phyloP scores from a whole-genome alignment of 2,113 vertebrate genomes.

The Phalacrocorax carbo region DNA sequence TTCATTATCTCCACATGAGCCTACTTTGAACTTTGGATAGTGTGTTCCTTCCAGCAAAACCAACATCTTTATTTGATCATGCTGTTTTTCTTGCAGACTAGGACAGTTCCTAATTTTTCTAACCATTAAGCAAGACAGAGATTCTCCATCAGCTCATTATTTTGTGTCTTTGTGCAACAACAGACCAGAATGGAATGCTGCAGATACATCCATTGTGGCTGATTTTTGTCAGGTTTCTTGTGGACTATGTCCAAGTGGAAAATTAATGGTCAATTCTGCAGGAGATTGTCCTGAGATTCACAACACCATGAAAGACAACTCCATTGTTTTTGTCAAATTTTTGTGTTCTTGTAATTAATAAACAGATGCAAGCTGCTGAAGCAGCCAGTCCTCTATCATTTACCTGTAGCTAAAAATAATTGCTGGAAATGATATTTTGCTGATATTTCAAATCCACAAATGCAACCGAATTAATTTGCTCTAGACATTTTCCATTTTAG shows the following conservation, averaged over 20 bases:
- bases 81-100: not conserved
- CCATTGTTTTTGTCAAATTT: constrained; percentile 42
- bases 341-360: constrained; percentile 21
- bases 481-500: constrained; percentile 56
- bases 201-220: not conserved
- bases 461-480: constrained; percentile 48
- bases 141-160: not conserved
- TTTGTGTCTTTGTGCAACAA: not conserved
- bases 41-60: not conserved
- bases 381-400: constrained; percentile 49
- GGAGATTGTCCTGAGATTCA: constrained; percentile 6
- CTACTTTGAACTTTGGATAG: not conserved
- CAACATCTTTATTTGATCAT: not conserved
- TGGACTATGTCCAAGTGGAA: not conserved
- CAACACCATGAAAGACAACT: not conserved
- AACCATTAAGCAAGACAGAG: not conserved
- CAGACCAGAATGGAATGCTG: not conserved
- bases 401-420: constrained; percentile 66
- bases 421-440: constrained; percentile 67
- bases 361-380: constrained; percentile 42
- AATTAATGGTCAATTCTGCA: constrained; percentile 1
- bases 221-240: constrained; percentile 3
- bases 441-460: constrained; percentile 61
- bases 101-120: not conserved
- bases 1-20: not conserved